These are phyloP conservation scores for Misgurnus anguillicaudatus DNA, from an alignment of 2,113 vertebrate genomes.

Conservation along the genomic window DNA sequence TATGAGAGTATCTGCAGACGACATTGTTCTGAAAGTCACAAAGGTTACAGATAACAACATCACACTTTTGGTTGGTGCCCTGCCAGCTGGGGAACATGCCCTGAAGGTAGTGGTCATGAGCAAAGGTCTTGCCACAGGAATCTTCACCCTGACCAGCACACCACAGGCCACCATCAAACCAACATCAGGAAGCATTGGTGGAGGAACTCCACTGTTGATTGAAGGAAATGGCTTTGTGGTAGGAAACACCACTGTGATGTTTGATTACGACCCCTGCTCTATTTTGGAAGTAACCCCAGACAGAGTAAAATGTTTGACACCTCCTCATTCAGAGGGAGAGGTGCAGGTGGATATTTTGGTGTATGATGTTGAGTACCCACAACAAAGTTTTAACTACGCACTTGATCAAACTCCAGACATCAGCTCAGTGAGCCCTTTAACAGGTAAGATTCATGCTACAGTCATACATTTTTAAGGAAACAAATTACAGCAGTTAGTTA, in stretches of 20 bases:
- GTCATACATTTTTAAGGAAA: too few species aligned
- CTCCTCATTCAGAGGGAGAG: slow-evolving; percentile 57
- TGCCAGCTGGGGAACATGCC: slow-evolving; percentile 74
- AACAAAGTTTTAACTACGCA: slow-evolving; percentile 77
- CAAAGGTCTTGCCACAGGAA: slow-evolving; percentile 76
- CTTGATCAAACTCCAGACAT: slow-evolving; percentile 72
- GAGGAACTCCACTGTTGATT: slow-evolving; percentile 75
- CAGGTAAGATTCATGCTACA: slow-evolving; percentile 65
- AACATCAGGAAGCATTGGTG: slow-evolving; percentile 72
- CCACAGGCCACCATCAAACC: slow-evolving; percentile 63
- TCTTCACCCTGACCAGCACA: slow-evolving; percentile 58
- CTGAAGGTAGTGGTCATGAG: slow-evolving; percentile 72
- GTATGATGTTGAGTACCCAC: slow-evolving; percentile 67
- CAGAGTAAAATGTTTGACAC: slow-evolving; percentile 65
- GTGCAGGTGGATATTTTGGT: slow-evolving; percentile 68
- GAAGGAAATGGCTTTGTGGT: slow-evolving; percentile 80
- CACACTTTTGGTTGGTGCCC: slow-evolving; percentile 56
- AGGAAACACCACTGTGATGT: slow-evolving; percentile 74
- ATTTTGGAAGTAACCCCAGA: slow-evolving; percentile 58
- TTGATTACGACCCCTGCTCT: slow-evolving; percentile 68
- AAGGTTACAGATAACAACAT: slow-evolving; percentile 67
- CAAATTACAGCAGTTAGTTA: too few species aligned
- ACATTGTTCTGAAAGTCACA: slow-evolving; percentile 55
- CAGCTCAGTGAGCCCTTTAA: slow-evolving; percentile 69
- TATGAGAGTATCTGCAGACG: slow-evolving; percentile 60